Base-by-base conservation (phyloP, 2,113 vertebrate species). In the Etia nguti region DNA sequence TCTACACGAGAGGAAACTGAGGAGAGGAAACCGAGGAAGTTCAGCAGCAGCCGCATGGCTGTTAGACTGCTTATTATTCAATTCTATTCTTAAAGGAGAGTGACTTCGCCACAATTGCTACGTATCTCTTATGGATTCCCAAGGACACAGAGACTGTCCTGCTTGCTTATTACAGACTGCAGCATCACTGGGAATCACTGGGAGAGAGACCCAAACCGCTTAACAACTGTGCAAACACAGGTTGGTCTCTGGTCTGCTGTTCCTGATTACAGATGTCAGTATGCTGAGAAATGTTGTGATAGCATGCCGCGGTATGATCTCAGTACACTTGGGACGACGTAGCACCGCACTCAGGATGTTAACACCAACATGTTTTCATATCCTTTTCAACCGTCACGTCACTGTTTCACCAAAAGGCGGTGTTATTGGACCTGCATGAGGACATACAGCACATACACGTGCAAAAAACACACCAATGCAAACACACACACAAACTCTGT, bases 141-240 rank as follows among this genome's bases (percentile, higher is more conserved):
- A 89, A 93, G 88, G 90, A 85, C 85, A 79, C 38, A 34, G 77
- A 79, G 81, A 85, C 43, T 16, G 81, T 93, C 81, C 88, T 62
- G 41, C 86, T 89, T 1, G 70, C 70, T 93, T 89, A 94, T 94
- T 93, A 91, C 88, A 92, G 90, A 81, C 89, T 92, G n/a, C 3
- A 10, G 52, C 70, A 87, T 83, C 65, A 62, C 62, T 73, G 79
- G 50, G 87, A 82, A 82, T 81, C 80, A 73, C 62, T 13, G 60
- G 55, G 81, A 83, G 86, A 86, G 46, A 38, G 26, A 92, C 79
- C 88, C 84, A 15, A 84, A 95, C 93, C 92, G 15, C 93, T 86
- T 52, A 90, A 92, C 92, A 94, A 95, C 93, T 93, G 94, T 91
- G 70, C 92, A 93, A 93, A 95, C 92, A 95, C 92, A 88, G 89